Base-by-base conservation (phyloP, 2,113 vertebrate species). In the Mesocricetus auratus region DNA sequence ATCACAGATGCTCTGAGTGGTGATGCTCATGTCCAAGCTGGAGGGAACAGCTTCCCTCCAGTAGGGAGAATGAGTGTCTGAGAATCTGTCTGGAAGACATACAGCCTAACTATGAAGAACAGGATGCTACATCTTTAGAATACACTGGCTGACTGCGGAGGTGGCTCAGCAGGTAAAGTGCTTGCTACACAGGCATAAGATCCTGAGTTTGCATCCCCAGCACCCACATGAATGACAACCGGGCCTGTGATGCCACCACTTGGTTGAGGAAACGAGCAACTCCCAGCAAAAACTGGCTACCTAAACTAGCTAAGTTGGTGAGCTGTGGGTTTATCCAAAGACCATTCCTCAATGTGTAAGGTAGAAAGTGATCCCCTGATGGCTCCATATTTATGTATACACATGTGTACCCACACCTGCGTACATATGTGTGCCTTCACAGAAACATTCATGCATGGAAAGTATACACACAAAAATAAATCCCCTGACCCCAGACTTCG, bases 71-170 rank as follows among this genome's bases (percentile, higher is more conserved):
- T 91, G 11, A 88, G 92, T 45, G 56, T 62, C n/a, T 89, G 50
- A 78, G 47, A 58, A 73, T 47, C 42, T n/a, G 15, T 89, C 12
- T 96, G 56, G 58, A n/a, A 87, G 4, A 90, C 77, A n/a, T 42
- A 85, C 5, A 87, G 33, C 86, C 69, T 69, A 64, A 87, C 69
- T 21, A 31, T 74, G 68, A 86, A 82, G 86, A 89, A 93, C 7
- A 78, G 87, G 15, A 78, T 95, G 94, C 78, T 93, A 93, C 74
- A 60, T 87, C 39, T 87, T 88, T 3, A 90, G 79, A 89, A 68
- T 8, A 68, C 69, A 64, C 42, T 89, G 22, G 17, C 16, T 47
- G 64, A 21, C 85, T 53, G 21, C 45, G 45, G 45, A 16, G 21
- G 2, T 16, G 13, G 45, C 86, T 56, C 45, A 71, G 26, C 26